Evolutionary conservation across 2,888 invertebrate genomes (phyloP).

Genomic region (Myopa testacea): DNA sequence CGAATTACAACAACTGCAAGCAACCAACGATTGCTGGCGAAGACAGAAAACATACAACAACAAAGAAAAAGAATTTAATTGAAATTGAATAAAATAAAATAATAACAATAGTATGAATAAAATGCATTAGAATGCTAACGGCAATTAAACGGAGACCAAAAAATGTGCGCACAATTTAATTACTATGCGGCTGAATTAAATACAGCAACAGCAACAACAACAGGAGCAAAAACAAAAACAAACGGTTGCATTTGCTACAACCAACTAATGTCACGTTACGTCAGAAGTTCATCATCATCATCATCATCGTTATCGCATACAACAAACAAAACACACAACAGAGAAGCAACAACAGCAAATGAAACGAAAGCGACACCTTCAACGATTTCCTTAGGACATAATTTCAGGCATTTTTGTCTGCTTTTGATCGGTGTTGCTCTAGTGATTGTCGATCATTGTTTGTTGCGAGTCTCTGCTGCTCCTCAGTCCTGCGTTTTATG

Average conservation of each 20-base stretch:
- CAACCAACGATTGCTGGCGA: not conserved
- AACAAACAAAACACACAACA: not conserved
- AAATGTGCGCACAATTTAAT: constrained; percentile 43
- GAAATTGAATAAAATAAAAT: constrained; percentile 36
- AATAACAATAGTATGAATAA: constrained; percentile 30
- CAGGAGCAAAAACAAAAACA: constrained; percentile 37
- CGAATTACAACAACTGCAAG: constrained; percentile 14
- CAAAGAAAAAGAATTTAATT: constrained; percentile 48
- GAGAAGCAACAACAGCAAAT: constrained; percentile 15
- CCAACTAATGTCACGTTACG: constrained; percentile 27
- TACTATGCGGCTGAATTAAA: constrained; percentile 23
- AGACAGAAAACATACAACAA: constrained; percentile 31
- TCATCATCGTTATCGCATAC: too few species aligned
- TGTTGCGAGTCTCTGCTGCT: constrained; percentile 47
- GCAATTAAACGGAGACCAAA: constrained; percentile 26
- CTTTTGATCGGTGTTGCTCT: constrained; percentile 35
- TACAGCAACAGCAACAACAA: constrained; percentile 21
- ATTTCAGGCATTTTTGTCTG: constrained; percentile 31
- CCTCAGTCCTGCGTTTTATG: constrained; percentile 62
- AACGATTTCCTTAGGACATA: not conserved
- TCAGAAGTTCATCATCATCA: constrained; percentile 14
- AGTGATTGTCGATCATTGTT: constrained; percentile 35
- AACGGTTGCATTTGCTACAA: constrained; percentile 22
- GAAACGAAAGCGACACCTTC: constrained; percentile 30
- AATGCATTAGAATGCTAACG: constrained; percentile 41